Evolutionary conservation across 2,888 invertebrate species (phyloP), one percentile per base, ranked within the genome.

Genomic region (Choreutis nemorana): DNA sequence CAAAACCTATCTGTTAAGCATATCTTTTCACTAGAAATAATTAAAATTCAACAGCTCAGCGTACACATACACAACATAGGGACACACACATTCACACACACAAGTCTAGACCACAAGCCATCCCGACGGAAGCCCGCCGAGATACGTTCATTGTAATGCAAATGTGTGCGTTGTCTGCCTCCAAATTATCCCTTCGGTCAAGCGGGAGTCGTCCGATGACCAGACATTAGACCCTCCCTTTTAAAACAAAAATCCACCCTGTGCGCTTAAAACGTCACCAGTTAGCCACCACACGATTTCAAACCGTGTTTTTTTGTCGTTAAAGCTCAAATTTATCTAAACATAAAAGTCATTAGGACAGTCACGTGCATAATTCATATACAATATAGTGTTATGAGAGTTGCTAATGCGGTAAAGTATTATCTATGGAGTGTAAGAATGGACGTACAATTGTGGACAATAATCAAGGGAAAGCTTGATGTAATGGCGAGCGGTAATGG

Each of bases 171-270:
- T 63, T 71, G 78, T 77, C 78, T 78, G 78, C 75, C 62, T 78
- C 59, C 63, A 70, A 78, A 78, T 75, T 71, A 67, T 66, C 72
- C 71, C 64, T 67, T 65, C 70, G 75, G 77, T 72, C 78, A 75
- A 71, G 65, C 64, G 50, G 54, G 65, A 64, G 53, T 52, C 62
- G 51, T 43, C 55, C 64, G 61, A 65, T 68, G 68, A 66, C 68
- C 72, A 62, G 56, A 59, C 72, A 70, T 72, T 72, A 71, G 61
- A 67, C 63, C 70, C 70, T 61, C 68, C 64, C 66, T 61, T 72
- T 73, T 65, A 65, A 70, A 65, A 59, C 51, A 51, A 52, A n/a
- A 65, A 61, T 56, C 55, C 51, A 57, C 60, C 61, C 61, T 48
- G n/a, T n/a, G 47, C 44, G 46, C 41, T 46, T 41, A 43, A 42